Base-by-base conservation (phyloP, 2,113 vertebrate genomes). In the Lepus americanus region DNA sequence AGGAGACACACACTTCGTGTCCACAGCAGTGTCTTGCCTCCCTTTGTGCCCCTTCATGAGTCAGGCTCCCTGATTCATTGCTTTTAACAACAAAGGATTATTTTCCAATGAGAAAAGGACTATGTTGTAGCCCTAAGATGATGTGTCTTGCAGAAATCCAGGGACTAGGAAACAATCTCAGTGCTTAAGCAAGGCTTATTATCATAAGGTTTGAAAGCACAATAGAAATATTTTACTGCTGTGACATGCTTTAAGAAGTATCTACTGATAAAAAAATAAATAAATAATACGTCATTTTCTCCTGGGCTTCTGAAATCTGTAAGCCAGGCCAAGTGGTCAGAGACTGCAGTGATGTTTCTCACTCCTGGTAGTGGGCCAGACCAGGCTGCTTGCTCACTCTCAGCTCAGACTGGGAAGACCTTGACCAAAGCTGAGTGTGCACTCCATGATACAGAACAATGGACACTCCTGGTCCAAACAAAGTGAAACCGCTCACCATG, bases 11-110 rank as follows among this genome's bases (percentile, higher is more conserved):
- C 61, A 44, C 53, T 92, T 95, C 12, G 27, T 76, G 23, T 85
- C 82, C 49, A 3, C 1, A 87, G 89, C 72, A 89, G 20, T n/a
- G 31, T 90, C 16, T 92, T 94, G 36, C 87, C 53, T 83, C 63
- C 59, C 59, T 82, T 94, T 95, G 69, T 61, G 94, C 12, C 90
- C 79, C n/a, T 63, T 85, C 27, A 20, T 90, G 51, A 92, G 9
- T 92, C 90, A 92, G 59, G 6, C 72, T 95, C 44, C 39, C 77
- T 85, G 66, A 83, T 73, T 81, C 36, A 27, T 64, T 94, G 74
- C 61, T 96, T 96, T 96, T 89, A 78, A 96, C 67, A 89, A 83
- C 69, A 85, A 39, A 77, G 44, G 73, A 88, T 92, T 94, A 72
- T 96, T 94, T 91, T 88, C 92, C 63, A 94, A 55, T 79, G 81